phyloP scores from a whole-genome alignment of 1,140 invertebrate species.

The Diorhabda sublineata region DNA sequence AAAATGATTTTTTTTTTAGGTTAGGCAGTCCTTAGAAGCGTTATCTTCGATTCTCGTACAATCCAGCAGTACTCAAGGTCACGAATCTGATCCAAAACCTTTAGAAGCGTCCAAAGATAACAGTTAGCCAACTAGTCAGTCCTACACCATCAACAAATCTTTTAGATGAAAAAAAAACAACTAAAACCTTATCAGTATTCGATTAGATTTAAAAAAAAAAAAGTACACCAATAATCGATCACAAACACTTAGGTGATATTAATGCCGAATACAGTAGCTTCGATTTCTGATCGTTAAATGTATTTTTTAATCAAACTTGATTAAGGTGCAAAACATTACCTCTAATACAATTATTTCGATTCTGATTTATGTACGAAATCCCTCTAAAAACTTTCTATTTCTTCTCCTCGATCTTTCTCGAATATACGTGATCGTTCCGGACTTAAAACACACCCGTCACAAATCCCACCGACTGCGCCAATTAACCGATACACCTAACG shows the following conservation, averaged over 20 bases:
- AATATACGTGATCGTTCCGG: neutral
- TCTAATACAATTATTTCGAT: neutral
- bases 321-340: neutral
- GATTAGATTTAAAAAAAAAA: slow-evolving; percentile 6
- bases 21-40: slow-evolving; percentile 59
- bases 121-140: slow-evolving; percentile 26
- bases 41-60: slow-evolving; percentile 54
- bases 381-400: neutral
- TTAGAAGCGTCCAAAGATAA: slow-evolving; percentile 10
- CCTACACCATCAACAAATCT: neutral
- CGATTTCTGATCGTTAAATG: neutral
- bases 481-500: too few relatives aligned
- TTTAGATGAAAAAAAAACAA: neutral
- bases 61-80: slow-evolving; percentile 21
- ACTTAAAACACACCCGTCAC: neutral
- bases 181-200: slow-evolving; percentile 23
- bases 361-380: neutral
- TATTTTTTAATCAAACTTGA: neutral
- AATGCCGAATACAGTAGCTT: neutral
- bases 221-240: neutral
- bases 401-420: neutral
- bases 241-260: neutral
- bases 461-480: neutral
- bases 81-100: slow-evolving; percentile 18
- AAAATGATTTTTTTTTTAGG: slow-evolving; percentile 45